phyloP scores from a whole-genome alignment of 1,140 invertebrate species.

The Heliconius himera region DNA sequence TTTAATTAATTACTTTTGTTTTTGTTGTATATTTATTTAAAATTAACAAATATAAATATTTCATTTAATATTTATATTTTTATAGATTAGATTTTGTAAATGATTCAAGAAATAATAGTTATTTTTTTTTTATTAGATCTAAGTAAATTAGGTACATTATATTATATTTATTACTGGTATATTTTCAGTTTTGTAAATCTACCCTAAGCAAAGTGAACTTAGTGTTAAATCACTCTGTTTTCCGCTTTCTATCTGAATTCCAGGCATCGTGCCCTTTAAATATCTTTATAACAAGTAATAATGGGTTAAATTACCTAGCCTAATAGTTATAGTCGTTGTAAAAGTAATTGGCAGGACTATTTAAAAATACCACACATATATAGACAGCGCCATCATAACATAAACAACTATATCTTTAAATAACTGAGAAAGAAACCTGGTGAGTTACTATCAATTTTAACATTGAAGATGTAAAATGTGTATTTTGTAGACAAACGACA shows the following conservation, averaged over 20 bases:
- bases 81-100: too few species aligned
- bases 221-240: too few species aligned
- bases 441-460: constrained; percentile 6
- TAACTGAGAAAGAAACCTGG: constrained; percentile 30
- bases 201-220: too few species aligned
- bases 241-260: too few species aligned
- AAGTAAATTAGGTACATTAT: too few species aligned
- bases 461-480: background rate
- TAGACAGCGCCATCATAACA: background rate
- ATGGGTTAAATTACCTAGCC: background rate
- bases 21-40: background rate
- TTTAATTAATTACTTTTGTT: background rate
- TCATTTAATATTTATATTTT: too few species aligned
- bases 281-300: too few species aligned
- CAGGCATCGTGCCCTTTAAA: too few species aligned
- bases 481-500: background rate
- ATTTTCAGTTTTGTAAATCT: too few species aligned
- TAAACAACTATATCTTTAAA: background rate
- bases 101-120: too few species aligned
- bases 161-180: too few species aligned
- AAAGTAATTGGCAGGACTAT: background rate
- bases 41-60: background rate
- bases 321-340: background rate
- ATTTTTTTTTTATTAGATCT: too few species aligned
- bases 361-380: background rate